Evolutionary conservation across 2,888 invertebrate species (phyloP), one percentile per base, ranked within the genome.

Genomic region (Drosophila affinis): DNA sequence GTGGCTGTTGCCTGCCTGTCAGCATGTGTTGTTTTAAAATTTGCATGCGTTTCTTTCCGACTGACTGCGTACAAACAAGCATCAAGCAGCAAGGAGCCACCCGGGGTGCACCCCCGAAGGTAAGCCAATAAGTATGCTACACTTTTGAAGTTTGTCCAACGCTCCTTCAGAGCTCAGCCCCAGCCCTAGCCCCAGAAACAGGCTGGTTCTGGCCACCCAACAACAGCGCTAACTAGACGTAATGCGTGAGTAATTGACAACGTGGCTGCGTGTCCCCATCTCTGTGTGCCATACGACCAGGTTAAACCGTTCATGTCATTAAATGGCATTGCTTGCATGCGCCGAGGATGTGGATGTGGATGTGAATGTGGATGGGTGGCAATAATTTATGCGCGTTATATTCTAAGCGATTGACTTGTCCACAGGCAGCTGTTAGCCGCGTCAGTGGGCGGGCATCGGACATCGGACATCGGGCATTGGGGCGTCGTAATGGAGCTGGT

Each of bases 311-410:
- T 48, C 62, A 32, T 44, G 29, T 47, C 39, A 48, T 67, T 55
- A 65, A 65, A 67, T 67, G 32, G 44, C 48, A 44, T 45, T 18
- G 10, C 27, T 32, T 10, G n/a, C 47, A 46, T 21, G 32, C 53
- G 10, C 60, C 18, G 10, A 48, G 47, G 3, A 34, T 12, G 34
- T 24, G 12, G 14, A 39, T 14, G 34, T 45, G 46, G 46, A 14
- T 45, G 34, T 52, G 52, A 52, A 14, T 48, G 34, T 29, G 44
- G 57, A 39, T 54, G 55, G 29, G 55, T 56, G 58, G 67, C 63
- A 63, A 69, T 81, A 81, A 85, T 87, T 81, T 87, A 81, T 83
- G 76, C 70, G 65, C 69, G 62, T 72, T 81, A 70, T 77, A 72
- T 74, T 77, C 77, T 75, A 81, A 68, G 67, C 73, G 78, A 87